Conservation (phyloP, 2,888 invertebrate species). For the Drosophila multiciliata region DNA sequence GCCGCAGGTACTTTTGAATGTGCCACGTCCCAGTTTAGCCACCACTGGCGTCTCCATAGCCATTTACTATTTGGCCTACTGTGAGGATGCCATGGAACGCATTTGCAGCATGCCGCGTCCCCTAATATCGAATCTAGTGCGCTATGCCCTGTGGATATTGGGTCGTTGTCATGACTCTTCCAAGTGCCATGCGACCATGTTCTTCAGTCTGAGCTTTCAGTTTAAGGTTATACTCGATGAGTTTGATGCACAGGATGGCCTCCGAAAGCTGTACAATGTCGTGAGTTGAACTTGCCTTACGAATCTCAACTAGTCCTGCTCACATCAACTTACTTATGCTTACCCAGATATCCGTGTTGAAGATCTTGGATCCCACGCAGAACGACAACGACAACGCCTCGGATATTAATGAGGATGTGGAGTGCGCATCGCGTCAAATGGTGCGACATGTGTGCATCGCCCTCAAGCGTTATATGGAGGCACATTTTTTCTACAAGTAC, state of each 20-base stretch:
- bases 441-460: constrained; percentile 96
- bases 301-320: not conserved
- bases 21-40: constrained; percentile 96
- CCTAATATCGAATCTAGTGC: constrained; percentile 91
- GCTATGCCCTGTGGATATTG: constrained; percentile 96
- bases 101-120: constrained; percentile 94
- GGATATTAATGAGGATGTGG: constrained; percentile 92
- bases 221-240: constrained; percentile 96
- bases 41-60: constrained; percentile 98
- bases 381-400: constrained; percentile 87
- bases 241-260: constrained; percentile 96
- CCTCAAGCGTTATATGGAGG: constrained; percentile 95
- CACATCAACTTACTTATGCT: not conserved
- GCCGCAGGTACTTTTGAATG: constrained; percentile 91
- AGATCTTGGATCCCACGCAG: constrained; percentile 89
- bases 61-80: constrained; percentile 97
- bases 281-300: constrained; percentile 62
- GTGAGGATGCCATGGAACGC: constrained; percentile 98
- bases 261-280: constrained; percentile 97
- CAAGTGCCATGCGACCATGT: constrained; percentile 99
- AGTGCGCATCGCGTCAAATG: constrained; percentile 95
- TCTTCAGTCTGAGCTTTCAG: constrained; percentile 97
- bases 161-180: constrained; percentile 99
- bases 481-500: constrained; percentile 93
- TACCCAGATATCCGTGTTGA: constrained; percentile 91